A percentile compares a stretch with the other conserved stretches of the same genome.
Evolutionary conservation across 2,797 vertebrate species (phyloP).

Genomic region (Periophthalmus magnuspinnatus): DNA sequence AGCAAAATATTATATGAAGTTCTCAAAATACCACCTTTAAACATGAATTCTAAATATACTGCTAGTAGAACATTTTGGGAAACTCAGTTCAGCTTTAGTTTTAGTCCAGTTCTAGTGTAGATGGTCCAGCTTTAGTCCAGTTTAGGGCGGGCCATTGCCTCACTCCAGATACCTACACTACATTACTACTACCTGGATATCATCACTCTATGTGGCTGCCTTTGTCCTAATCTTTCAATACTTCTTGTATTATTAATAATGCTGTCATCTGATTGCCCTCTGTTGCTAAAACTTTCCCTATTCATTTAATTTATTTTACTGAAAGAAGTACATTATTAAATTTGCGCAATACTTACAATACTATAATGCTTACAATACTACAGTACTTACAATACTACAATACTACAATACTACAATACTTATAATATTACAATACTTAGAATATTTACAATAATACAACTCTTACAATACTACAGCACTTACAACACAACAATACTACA

Average conservation of each 20-base stretch:
- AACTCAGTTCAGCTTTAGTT: slow-evolving; percentile 32
- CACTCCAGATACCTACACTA: slow-evolving; percentile 54
- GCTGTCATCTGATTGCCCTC: slow-evolving; percentile 29
- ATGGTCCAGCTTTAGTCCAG: slow-evolving; percentile 26
- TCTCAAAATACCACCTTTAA: too few species aligned
- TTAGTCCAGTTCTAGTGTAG: background rate
- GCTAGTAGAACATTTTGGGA: slow-evolving; percentile 36
- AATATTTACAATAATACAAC: too few species aligned
- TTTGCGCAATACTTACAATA: too few species aligned
- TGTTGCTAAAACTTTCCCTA: slow-evolving; percentile 7
- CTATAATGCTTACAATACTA: too few species aligned
- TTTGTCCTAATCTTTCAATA: slow-evolving; percentile 56
- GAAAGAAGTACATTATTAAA: too few species aligned
- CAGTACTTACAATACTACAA: too few species aligned
- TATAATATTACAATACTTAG: too few species aligned
- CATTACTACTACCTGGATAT: slow-evolving; percentile 58
- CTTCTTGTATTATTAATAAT: background rate
- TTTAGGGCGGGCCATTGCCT: slow-evolving; percentile 42
- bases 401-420: too few species aligned
- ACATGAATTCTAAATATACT: background rate
- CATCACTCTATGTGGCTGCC: slow-evolving; percentile 67
- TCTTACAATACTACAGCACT: too few species aligned
- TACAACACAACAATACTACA: too few species aligned
- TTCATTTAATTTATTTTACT: too few species aligned
- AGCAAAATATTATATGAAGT: too few species aligned